Percentiles rank a stretch among this genome's conserved stretches.
phyloP scores from a whole-genome alignment of 2,113 vertebrate species.

The Tursiops truncatus region DNA sequence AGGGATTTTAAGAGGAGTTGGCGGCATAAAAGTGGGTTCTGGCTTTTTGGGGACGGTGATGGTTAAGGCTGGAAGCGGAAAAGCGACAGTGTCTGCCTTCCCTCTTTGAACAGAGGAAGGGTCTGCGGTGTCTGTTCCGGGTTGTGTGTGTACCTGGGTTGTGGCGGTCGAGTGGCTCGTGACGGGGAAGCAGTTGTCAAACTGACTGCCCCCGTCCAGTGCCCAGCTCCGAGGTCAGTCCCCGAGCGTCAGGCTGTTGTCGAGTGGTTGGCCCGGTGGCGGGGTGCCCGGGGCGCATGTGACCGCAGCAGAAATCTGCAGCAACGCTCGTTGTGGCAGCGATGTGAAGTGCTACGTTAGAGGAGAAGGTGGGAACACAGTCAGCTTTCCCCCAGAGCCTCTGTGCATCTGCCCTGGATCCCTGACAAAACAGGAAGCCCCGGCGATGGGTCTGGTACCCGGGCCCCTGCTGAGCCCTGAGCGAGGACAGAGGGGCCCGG shows the following conservation, averaged over 20 bases:
- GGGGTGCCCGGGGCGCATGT: rapidly evolving
- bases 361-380: rapidly evolving
- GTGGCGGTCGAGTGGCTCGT: rapidly evolving
- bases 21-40: rapidly evolving
- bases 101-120: no score
- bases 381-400: background rate
- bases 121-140: background rate
- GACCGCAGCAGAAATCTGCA: no score
- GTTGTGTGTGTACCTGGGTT: background rate
- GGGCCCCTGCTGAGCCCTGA: background rate
- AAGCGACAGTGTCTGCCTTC: rapidly evolving
- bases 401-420: background rate
- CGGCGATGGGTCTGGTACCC: rapidly evolving
- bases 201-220: rapidly evolving
- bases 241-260: rapidly evolving
- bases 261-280: background rate
- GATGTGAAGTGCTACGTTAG: rapidly evolving
- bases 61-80: background rate
- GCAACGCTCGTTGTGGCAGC: rapidly evolving
- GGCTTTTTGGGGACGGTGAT: background rate
- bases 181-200: rapidly evolving
- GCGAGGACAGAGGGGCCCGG: rapidly evolving
- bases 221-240: rapidly evolving
- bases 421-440: rapidly evolving
- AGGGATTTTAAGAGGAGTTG: background rate